Evolutionary conservation across 2,888 invertebrate genomes (phyloP), one percentile per base, ranked within the genome.

Genomic region (Thera britannica): DNA sequence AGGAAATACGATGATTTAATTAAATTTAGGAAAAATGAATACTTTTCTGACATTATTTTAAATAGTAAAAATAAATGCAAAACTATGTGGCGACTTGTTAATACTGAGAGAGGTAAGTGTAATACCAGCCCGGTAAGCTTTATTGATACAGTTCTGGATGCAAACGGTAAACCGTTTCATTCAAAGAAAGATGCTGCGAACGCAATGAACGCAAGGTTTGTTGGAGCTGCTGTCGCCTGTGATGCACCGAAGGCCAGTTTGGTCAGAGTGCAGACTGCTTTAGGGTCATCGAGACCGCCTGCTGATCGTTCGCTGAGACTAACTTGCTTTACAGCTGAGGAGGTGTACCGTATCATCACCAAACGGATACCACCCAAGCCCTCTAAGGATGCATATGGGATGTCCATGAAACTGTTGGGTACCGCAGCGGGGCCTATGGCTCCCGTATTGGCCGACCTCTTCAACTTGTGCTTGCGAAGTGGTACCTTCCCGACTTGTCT

Each of bases 121-220:
- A 44, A 44, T 6, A 44, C 44, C 44, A 44, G 4, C 6, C 4
- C 4, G 6, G 8, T 8, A 6, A 8, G 8, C 8, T 44, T 44
- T 44, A 44, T 8, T 6, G 44, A 44, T 8, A 44, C 8, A 6
- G 44, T 44, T 6, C 4, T 4, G 8, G 8, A 44, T 8, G 44
- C 8, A 8, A 8, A 44, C 12, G 23, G 51, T 2, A 23, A 51
- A 5, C 51, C 12, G 12, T 51, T 51, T 51, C 51, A 3, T 5
- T 12, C 51, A 6, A 11, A 11, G 51, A 51, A 23, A 12, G 51
- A 51, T 23, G 51, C 51, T 6, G 51, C 23, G 12, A 51, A 51
- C 12, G 51, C 23, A n/a, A 51, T 51, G 51, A 51, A 51, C 11
- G 51, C 51, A n/a, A 51, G 51, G 12, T 51, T 51, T 12, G 51